Percentiles rank a stretch among this genome's conserved stretches.
These are phyloP conservation scores for Apaloderma vittatum DNA, from an alignment of 2,113 vertebrate species.

Conservation along the genomic window DNA sequence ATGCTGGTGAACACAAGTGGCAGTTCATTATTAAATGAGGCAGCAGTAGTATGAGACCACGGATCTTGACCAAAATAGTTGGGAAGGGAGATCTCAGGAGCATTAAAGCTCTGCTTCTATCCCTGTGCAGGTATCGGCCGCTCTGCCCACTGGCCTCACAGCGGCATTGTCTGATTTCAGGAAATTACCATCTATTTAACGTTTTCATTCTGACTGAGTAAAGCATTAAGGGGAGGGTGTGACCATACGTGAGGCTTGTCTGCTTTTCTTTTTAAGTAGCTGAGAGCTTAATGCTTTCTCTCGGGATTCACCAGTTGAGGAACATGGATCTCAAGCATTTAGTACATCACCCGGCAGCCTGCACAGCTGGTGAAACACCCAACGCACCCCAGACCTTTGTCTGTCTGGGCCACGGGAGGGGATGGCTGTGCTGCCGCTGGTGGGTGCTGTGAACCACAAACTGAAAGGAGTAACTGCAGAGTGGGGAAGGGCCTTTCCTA, in stretches of 20 bases:
- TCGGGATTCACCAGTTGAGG: fast-evolving
- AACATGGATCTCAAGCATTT: fast-evolving
- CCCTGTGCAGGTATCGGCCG: fast-evolving
- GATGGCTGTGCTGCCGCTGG: fast-evolving
- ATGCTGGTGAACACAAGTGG: fast-evolving
- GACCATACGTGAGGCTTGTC: fast-evolving
- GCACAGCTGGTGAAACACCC: background rate
- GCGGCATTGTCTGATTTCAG: background rate
- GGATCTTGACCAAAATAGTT: background rate
- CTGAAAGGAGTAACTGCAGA: background rate
- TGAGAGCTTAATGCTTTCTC: background rate
- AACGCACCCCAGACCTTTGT: fast-evolving
- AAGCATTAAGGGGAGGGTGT: background rate
- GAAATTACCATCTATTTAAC: background rate
- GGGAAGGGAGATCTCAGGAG: background rate
- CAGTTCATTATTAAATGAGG: background rate
- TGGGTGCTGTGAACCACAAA: background rate
- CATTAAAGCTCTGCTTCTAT: background rate
- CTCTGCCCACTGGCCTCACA: background rate
- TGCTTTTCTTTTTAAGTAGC: background rate
- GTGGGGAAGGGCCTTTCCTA: background rate
- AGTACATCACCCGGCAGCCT: fast-evolving
- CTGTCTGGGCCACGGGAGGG: background rate
- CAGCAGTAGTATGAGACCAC: background rate
- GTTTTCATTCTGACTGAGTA: background rate